Base-by-base conservation (phyloP, 2,797 vertebrate species). In the Clamator glandarius region DNA sequence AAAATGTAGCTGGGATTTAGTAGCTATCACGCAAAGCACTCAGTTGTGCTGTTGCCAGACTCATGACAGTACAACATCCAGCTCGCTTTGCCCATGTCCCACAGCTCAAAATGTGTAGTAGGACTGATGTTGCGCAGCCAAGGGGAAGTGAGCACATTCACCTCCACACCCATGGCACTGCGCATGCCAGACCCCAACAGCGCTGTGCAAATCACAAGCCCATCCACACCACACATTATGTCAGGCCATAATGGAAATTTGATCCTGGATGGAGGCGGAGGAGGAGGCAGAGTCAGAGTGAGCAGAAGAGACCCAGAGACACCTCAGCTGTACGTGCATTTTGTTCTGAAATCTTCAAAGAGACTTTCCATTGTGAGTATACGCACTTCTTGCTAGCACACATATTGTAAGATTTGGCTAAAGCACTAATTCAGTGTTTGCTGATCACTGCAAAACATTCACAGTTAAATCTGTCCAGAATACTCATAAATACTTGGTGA, bases 81-180 rank as follows among this genome's bases (percentile, higher is more conserved):
- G 57, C 70, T 87, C 2, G 0, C 73, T 86, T 70, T 72, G 85
- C 84, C 70, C 44, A 0, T 25, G 52, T 95, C 81, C 77, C 5
- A 5, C 78, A 75, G 62, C 33, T 86, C 86, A 92, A 81, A 85
- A 75, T 3, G 36, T 36, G 73, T 59, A 93, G 55, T 44, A 76
- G 87, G 73, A 80, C 31, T 44, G 50, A 9, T 7, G 57, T 2
- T 81, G 75, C 44, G 41, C 39, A 72, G 89, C 57, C 80, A 85
- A 87, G 61, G 63, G 89, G 83, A 90, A 95, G 93, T 24, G 51
- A 90, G 44, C 0, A 11, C 78, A 66, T 93, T 89, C 69, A 69
- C 48, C 62, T 86, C 86, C 74, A 84, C 57, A 42, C 66, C 77
- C 83, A 25, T 1, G 15, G 73, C 0, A 1, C 51, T 54, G 29